These are phyloP conservation scores for Esperia sulphurella DNA, from an alignment of 2,888 invertebrate genomes.

Conservation along the genomic window DNA sequence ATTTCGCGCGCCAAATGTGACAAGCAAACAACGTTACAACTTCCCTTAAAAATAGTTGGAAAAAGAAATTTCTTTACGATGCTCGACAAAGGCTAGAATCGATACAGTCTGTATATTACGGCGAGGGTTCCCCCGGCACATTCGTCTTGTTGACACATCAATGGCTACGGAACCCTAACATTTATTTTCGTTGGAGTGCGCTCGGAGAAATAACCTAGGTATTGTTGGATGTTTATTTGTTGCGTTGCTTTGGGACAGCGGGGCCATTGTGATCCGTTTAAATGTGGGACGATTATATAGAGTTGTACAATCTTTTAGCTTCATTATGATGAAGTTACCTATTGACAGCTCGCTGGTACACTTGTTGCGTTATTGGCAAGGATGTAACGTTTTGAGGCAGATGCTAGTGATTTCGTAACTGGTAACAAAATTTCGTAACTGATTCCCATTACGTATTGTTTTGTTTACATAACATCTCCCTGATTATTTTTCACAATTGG, in stretches of 20 bases:
- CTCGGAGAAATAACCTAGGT: conserved; percentile 7
- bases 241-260: neutral
- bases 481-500: too few relatives aligned
- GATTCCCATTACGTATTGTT: too few relatives aligned
- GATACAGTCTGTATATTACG: conserved; percentile 10
- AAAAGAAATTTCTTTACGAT: conserved; percentile 5
- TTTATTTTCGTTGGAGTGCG: conserved; percentile 31
- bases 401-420: too few relatives aligned
- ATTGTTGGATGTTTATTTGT: conserved; percentile 1
- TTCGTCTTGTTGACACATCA: conserved; percentile 54
- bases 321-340: too few relatives aligned
- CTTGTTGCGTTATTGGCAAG: too few relatives aligned
- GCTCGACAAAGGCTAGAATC: conserved; percentile 4
- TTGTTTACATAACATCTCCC: too few relatives aligned
- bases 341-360: too few relatives aligned
- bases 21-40: conserved; percentile 1
- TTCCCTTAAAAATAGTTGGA: conserved; percentile 5
- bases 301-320: too few relatives aligned
- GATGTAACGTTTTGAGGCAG: too few relatives aligned
- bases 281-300: too few relatives aligned
- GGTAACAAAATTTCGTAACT: too few relatives aligned
- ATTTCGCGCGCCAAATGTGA: neutral
- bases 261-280: too few relatives aligned
- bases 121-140: conserved; percentile 19
- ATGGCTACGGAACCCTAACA: conserved; percentile 27